Base-by-base conservation (phyloP, 2,113 vertebrate species). In the Grantiella picta region DNA sequence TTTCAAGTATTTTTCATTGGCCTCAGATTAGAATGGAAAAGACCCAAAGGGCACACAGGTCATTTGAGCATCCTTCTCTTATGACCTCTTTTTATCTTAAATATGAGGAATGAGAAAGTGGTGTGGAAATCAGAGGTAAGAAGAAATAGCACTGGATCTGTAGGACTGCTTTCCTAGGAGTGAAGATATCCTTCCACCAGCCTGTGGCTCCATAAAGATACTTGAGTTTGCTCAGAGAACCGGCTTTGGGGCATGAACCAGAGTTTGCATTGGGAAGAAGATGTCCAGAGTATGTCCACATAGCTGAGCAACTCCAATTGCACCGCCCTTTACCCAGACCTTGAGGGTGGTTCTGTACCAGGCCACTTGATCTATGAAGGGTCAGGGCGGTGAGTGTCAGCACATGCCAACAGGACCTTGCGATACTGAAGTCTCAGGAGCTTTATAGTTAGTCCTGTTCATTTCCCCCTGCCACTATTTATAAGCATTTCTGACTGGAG, bases 401-500 rank as follows among this genome's bases (percentile, higher is more conserved):
- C 22, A 16, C 23, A 23, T 21, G 28, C 38, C 71, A 38, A 49
- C 19, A 71, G 28, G 16, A 59, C 11, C 15, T 14, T 35, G 7
- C 28, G 68, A n/a, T 28, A 64, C 2, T 36, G 38, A 72, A 92
- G 42, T 33, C 31, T 61, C 47, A 66, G 66, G 31, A 71, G 40
- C n/a, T 83, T 65, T 13, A 33, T 23, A 25, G 36, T 33, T 31
- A 76, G 36, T 71, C 13, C 28, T 18, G 7, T 33, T 49, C 33
- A 31, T 10, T 20, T 4, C 0, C 0, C 3, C 4, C 7, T n/a
- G n/a, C 4, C 2, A 11, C 4, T 6, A 25, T 35, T 47, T 44
- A 29, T 38, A 88, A 57, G 33, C 20, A 73, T 25, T 77, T 68
- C 54, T 73, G 13, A 54, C 36, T 44, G 8, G 2, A 24, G 23